Conservation (phyloP, 1,140 invertebrate genomes). For the Cyphomyrmex costatus region DNA sequence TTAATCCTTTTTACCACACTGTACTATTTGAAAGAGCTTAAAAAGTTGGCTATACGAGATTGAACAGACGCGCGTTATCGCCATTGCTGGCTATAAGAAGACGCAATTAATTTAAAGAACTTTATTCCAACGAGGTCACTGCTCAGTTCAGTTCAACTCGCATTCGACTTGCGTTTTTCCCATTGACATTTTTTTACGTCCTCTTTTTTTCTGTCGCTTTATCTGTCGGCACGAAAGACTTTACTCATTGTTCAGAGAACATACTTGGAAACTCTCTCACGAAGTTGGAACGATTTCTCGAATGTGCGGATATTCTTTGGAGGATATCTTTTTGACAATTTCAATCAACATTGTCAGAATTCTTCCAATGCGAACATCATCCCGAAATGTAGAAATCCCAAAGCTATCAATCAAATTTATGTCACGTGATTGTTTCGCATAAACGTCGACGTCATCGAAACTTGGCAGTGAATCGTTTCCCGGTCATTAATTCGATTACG, state of each 20-base stretch:
- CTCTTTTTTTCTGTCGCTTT: constrained; percentile 11
- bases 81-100: constrained; percentile 13
- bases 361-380: constrained; percentile 41
- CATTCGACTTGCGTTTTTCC: background rate
- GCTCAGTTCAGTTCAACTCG: background rate
- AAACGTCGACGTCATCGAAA: constrained; percentile 43
- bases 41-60: background rate
- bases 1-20: background rate
- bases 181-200: constrained; percentile 1
- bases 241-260: background rate
- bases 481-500: constrained; percentile 67
- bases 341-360: background rate
- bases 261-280: constrained; percentile 31
- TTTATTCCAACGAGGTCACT: constrained; percentile 16
- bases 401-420: constrained; percentile 70
- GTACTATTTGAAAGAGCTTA: background rate
- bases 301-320: constrained; percentile 22
- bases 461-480: constrained; percentile 35
- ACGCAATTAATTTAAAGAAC: constrained; percentile 50
- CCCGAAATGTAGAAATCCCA: constrained; percentile 36
- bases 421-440: constrained; percentile 52
- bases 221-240: background rate
- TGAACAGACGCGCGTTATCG: constrained; percentile 9
- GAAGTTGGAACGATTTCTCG: constrained; percentile 8
- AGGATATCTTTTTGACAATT: constrained; percentile 16